Evolutionary conservation across 2,888 invertebrate genomes (phyloP).

Genomic region (Drosophila phalerata): DNA sequence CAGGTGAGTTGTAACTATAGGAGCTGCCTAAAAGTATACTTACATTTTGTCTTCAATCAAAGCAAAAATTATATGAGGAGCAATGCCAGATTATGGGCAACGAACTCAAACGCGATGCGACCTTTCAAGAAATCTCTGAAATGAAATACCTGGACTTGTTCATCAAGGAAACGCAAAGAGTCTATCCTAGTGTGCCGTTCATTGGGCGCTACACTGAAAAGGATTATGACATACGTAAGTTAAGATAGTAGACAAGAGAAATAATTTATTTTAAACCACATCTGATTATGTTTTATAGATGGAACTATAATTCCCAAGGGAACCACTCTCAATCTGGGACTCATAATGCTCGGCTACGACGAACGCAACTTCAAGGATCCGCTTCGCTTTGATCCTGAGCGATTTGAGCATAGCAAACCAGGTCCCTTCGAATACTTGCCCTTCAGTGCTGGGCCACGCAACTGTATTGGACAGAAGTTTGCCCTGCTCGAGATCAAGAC

Average conservation of each 20-base stretch:
- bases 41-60: slow-evolving; percentile 65
- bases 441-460: slow-evolving; percentile 89
- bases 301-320: slow-evolving; percentile 79
- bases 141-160: slow-evolving; percentile 84
- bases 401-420: slow-evolving; percentile 85
- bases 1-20: slow-evolving; percentile 84
- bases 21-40: slow-evolving; percentile 19
- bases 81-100: slow-evolving; percentile 86
- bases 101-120: slow-evolving; percentile 72
- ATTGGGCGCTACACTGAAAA: slow-evolving; percentile 74
- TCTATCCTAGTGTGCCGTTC: slow-evolving; percentile 84
- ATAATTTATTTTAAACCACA: background rate
- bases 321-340: slow-evolving; percentile 67
- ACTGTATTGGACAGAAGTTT: slow-evolving; percentile 87
- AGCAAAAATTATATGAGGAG: slow-evolving; percentile 86
- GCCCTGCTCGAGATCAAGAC: slow-evolving; percentile 87
- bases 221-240: slow-evolving; percentile 78
- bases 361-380: slow-evolving; percentile 81
- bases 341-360: slow-evolving; percentile 81
- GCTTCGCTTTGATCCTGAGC: slow-evolving; percentile 86
- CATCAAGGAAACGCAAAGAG: slow-evolving; percentile 81
- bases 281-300: slow-evolving; percentile 56
- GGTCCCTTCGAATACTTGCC: slow-evolving; percentile 87
- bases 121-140: slow-evolving; percentile 77
- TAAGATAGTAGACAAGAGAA: background rate